These are phyloP conservation scores for Mimachlamys varia DNA, from an alignment of 2,888 invertebrate genomes.

Conservation along the genomic window DNA sequence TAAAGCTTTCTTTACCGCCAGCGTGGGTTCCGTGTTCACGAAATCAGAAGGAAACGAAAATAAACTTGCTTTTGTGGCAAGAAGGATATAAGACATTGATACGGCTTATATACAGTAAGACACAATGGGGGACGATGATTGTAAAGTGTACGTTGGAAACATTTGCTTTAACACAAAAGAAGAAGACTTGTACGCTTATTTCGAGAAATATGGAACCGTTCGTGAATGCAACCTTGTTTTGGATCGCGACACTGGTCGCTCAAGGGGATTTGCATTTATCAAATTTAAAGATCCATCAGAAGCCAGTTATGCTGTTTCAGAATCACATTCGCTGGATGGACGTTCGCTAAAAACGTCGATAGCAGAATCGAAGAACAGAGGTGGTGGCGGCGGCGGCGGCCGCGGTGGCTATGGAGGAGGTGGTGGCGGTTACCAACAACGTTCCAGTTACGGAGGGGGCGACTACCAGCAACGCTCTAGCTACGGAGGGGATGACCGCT, in stretches of 20 bases:
- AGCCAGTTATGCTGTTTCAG: not conserved
- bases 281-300: not conserved
- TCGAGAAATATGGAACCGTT: not conserved
- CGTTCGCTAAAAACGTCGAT: not conserved
- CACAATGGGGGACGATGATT: not conserved
- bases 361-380: not conserved
- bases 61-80: not conserved
- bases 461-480: too few relatives aligned
- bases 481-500: not conserved
- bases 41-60: not conserved
- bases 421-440: not conserved
- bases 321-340: not conserved
- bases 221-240: not conserved
- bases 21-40: not conserved
- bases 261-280: not conserved
- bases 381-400: not conserved
- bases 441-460: not conserved
- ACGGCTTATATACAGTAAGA: not conserved
- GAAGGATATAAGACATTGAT: too few relatives aligned
- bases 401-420: not conserved
- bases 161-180: not conserved
- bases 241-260: not conserved
- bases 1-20: not conserved
- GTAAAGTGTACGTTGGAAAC: not conserved
- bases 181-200: not conserved